Base-by-base conservation (phyloP, 2,113 vertebrate species). In the Heteronetta atricapilla region DNA sequence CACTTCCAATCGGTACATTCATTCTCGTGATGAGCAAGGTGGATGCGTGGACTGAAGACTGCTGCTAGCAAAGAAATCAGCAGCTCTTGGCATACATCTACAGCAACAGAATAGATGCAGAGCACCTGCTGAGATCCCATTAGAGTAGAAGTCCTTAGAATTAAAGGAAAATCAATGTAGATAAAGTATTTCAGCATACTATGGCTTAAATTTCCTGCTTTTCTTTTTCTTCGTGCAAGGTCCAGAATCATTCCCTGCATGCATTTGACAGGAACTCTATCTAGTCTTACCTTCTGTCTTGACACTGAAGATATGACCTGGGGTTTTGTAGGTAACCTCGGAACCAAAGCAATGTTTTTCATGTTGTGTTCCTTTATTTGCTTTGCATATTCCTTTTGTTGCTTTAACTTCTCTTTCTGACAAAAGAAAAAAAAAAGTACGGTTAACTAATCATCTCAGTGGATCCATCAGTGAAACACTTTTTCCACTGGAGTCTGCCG, bases 301-400 rank as follows among this genome's bases (percentile, higher is more conserved):
- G 92, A 82, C 59, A 85, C 14, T 14, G 46, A 63, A 1, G 92
- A 5, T 33, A 76, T 72, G 48, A 67, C 94, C 88, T 98, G 96
- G 8, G 92, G 77, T 46, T 98, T 98, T 44, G 89, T 88, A 78
- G 97, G 95, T 5, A 93, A 83, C 78, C 97, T 97, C 90, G 96
- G 95, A 42, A 92, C 86, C 7, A 90, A 96, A 63, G 95, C 93
- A 6, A 96, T 96, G 6, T 91, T 98, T 94, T 92, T 99, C 98
- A 98, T 98, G 96, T 99, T 99, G 59, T 98, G 96, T 29, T 99
- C 98, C 6, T 98, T 98, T 90, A 99, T 97, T 86, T 98, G 97
- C 87, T 97, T 98, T 95, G 99, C 98, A 83, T 99, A 99, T 96
- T 98, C 98, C 96, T 98, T 99, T 76, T 98, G 98, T 81, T 97